Percentiles rank a stretch among this genome's conserved stretches.
Conservation (phyloP, 2,797 vertebrate species). For the Artibeus jamaicensis region DNA sequence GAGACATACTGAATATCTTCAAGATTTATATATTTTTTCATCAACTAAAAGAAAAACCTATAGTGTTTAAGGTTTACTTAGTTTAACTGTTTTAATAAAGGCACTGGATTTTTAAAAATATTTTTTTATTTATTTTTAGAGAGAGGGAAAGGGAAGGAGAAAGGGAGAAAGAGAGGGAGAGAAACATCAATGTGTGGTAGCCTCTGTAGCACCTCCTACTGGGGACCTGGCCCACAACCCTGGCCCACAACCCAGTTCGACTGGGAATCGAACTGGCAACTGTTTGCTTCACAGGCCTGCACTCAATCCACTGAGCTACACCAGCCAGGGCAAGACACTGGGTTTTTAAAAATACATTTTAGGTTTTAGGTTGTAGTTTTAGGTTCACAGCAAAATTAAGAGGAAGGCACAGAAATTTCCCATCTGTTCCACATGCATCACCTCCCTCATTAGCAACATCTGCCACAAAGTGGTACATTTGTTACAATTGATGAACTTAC, state of each 20-base stretch:
- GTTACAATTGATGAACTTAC: constrained; percentile 9
- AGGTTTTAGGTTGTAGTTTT: background rate
- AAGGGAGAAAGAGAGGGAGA: no score
- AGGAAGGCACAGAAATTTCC: background rate
- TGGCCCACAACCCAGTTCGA: no score
- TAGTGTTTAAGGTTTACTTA: constrained; percentile 12
- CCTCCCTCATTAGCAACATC: background rate
- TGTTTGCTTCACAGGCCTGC: no score
- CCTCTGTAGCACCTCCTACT: no score
- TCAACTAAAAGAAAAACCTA: constrained; percentile 36
- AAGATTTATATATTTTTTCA: constrained; percentile 25
- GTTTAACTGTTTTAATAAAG: constrained; percentile 25
- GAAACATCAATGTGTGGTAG: no score
- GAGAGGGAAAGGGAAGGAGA: no score
- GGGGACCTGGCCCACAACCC: no score
- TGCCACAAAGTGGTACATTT: background rate
- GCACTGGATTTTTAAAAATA: background rate
- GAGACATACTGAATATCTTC: constrained; percentile 2
- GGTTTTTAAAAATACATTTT: background rate
- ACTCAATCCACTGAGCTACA: no score
- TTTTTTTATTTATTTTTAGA: no score
- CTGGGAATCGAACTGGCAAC: no score
- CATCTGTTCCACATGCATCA: background rate
- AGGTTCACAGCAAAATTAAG: constrained; percentile 3
- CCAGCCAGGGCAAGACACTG: no score